Base-by-base conservation (phyloP, 2,888 invertebrate species). In the Chrysodeixis includens region DNA sequence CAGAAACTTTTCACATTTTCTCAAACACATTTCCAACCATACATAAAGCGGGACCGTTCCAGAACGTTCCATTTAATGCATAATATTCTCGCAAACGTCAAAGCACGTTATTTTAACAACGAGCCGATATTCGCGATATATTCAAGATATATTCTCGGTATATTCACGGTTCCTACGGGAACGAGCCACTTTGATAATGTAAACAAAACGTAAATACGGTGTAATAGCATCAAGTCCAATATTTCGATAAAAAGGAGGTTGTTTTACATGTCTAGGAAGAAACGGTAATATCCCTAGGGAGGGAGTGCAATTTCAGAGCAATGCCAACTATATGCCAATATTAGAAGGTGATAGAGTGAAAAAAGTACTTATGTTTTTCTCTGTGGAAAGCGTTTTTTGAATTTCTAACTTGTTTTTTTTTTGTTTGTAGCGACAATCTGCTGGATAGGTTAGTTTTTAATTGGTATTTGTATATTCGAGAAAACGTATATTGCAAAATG, bases 261-360 rank as follows among this genome's bases (percentile, higher is more conserved):
- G 85, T 85, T 89, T 87, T 88, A 85, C 88, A 86, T 87, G 83
- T 81, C 79, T 85, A 86, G 87, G 81, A 90, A 85, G 89, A 89
- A 89, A 89, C 88, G 88, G 82, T 88, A 92, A 92, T 93, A 91
- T 93, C 93, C 93, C 93, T 71, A 67, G 91, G 93, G 93, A 92
- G 88, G 86, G 88, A 88, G 84, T 87, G 92, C 93, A 92, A 93
- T 93, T 93, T 93, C 90, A 87, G 84, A 78, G 87, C 84, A 84
- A 92, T 90, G 84, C 83, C 86, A 73, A 71, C 81, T 84, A 88
- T 83, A 88, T 85, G 90, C 87, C 87, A 89, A 92, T 90, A 92
- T 91, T 92, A 89, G 88, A 86, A 86, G 85, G 86, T 86, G 85
- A 88, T 91, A 87, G 72, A 60, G 66, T 68, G 62, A 64, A 70